A percentile compares a stretch with the other conserved stretches of the same genome.
Evolutionary conservation across 1,140 invertebrate genomes (phyloP).

Genomic region (Micrasema minimum): DNA sequence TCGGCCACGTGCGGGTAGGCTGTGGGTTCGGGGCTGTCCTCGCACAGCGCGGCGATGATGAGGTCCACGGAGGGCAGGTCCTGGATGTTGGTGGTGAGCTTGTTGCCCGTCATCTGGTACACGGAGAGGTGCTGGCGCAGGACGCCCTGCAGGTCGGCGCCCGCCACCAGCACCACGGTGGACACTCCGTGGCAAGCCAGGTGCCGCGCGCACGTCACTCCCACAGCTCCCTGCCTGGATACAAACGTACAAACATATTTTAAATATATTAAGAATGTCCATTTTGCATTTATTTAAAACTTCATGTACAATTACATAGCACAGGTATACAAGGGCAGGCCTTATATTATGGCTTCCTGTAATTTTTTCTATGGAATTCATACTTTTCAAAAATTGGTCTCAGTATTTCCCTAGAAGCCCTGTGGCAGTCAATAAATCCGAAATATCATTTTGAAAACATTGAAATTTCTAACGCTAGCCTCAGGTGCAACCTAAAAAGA

Average conservation of each 20-base stretch:
- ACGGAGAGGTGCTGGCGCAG: slow-evolving; percentile 67
- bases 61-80: slow-evolving; percentile 76
- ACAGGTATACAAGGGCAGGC: not conserved
- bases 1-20: slow-evolving; percentile 64
- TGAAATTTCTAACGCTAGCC: no score
- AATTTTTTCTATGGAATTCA: no score
- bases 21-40: slow-evolving; percentile 59
- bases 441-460: no score
- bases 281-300: not conserved
- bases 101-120: slow-evolving; percentile 72
- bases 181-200: slow-evolving; percentile 82
- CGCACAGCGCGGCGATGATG: slow-evolving; percentile 75
- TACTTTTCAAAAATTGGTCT: no score
- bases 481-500: no score
- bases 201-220: slow-evolving; percentile 81
- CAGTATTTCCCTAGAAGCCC: no score
- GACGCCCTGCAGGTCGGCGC: slow-evolving; percentile 52
- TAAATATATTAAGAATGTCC: no score
- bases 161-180: slow-evolving; percentile 52
- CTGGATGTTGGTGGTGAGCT: slow-evolving; percentile 63
- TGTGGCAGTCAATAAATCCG: no score
- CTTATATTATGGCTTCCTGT: not conserved
- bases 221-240: slow-evolving; percentile 73
- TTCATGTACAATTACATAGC: no score
- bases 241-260: no score